Evolutionary conservation across 1,140 invertebrate genomes (phyloP).

Genomic region (Melanaphis sacchari): DNA sequence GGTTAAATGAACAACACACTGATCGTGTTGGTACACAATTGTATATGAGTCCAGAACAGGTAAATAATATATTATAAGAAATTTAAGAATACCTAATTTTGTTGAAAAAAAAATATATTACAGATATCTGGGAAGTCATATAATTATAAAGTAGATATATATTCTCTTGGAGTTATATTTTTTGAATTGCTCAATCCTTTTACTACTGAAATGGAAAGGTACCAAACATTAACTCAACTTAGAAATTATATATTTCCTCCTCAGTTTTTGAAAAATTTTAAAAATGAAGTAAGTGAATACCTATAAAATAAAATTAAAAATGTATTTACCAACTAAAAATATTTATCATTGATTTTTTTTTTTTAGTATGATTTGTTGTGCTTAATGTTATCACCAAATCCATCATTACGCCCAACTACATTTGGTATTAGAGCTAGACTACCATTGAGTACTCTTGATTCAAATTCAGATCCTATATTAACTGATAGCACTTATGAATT

Average conservation of each 20-base stretch:
- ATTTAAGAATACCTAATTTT: background rate
- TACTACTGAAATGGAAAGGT: slow-evolving; percentile 87
- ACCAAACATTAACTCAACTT: slow-evolving; percentile 70
- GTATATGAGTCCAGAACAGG: slow-evolving; percentile 98
- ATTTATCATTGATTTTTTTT: slow-evolving; percentile 55
- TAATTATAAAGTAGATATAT: slow-evolving; percentile 96
- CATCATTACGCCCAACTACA: slow-evolving; percentile 78
- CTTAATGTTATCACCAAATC: slow-evolving; percentile 78
- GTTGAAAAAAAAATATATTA: slow-evolving; percentile 58
- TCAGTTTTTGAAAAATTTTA: slow-evolving; percentile 71
- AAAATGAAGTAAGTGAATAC: slow-evolving; percentile 71
- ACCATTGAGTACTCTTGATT: slow-evolving; percentile 64
- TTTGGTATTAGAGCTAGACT: slow-evolving; percentile 71
- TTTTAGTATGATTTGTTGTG: slow-evolving; percentile 76
- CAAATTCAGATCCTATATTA: slow-evolving; percentile 58
- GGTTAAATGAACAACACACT: slow-evolving; percentile 67
- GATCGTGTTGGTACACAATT: slow-evolving; percentile 84
- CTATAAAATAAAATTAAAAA: slow-evolving; percentile 3
- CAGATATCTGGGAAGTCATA: slow-evolving; percentile 77
- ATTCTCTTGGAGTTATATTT: slow-evolving; percentile 91
- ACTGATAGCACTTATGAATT: slow-evolving; percentile 65
- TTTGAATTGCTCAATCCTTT: slow-evolving; percentile 92
- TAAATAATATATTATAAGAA: slow-evolving; percentile 60
- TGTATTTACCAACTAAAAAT: slow-evolving; percentile 47
- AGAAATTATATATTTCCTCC: slow-evolving; percentile 75